Evolutionary conservation across 1,140 invertebrate species (phyloP), one percentile per base, ranked within the genome.

Genomic region (Monomorium pharaonis): DNA sequence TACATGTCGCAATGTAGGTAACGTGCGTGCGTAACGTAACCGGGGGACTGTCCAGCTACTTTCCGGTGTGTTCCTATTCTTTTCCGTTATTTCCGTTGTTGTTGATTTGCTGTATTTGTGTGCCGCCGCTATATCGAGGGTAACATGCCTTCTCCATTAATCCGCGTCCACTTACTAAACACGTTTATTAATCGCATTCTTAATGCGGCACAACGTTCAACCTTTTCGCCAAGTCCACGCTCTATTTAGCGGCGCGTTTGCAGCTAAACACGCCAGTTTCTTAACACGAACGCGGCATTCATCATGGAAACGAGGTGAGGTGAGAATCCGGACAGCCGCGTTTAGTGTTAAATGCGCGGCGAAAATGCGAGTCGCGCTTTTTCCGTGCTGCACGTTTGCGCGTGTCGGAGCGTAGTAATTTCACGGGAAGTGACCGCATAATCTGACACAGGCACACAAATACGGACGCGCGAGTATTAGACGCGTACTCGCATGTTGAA

Each of bases 351-450:
- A 60, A n/a, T 54, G 49, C 21, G 69, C 49, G 37, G 24, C 54
- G 37, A 76, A 56, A 77, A 77, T 77, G 27, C 37, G 37, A 51
- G 24, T 60, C 24, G 14, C 24, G 18, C n/a, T 30, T 49, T 70
- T 47, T 70, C 3, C 7, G 67, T 27, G 18, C 9, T 49, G 21
- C 21, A 18, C 37, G 16, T 70, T 69, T 74, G 12, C 27, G 49
- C 70, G 49, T 54, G 70, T 33, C 30, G 14, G 70, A 74, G 30
- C 9, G 70, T 9, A 54, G 27, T 77, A 77, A 77, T 77, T 77
- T 77, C 58, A 77, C 75, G 42, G 75, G 24, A 77, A 77, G 42
- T 65, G 75, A 77, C 75, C 75, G 58, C 58, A 65, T 77, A 77
- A 77, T 63, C 58, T 16, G 58, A 63, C 42, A 21, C n/a, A 76